Percentiles rank a stretch among this genome's conserved stretches.
These are phyloP conservation scores for Anastrepha obliqua DNA, from an alignment of 1,140 invertebrate genomes.

Conservation along the genomic window DNA sequence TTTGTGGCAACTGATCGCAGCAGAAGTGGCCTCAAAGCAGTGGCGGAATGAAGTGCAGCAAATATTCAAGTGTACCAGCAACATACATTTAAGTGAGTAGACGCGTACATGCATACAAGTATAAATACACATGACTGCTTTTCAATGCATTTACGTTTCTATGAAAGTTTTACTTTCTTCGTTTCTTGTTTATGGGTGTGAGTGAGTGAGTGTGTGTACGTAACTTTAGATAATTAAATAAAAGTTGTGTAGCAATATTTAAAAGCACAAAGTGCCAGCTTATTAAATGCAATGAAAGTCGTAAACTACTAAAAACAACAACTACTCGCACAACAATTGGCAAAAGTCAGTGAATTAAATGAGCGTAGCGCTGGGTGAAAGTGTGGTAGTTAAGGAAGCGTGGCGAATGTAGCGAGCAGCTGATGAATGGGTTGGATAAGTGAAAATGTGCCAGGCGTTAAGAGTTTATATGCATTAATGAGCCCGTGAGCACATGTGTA, in stretches of 20 bases:
- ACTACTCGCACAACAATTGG: not conserved
- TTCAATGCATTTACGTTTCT: not conserved
- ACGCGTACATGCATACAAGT: too few species aligned
- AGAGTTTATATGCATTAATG: not conserved
- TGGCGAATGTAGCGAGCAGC: not conserved
- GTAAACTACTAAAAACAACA: slow-evolving; percentile 29
- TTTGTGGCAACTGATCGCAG: slow-evolving; percentile 39
- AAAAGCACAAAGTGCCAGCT: slow-evolving; percentile 29
- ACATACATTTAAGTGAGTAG: not conserved
- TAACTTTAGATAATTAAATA: slow-evolving; percentile 44
- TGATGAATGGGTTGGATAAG: not conserved
- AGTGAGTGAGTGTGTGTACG: not conserved
- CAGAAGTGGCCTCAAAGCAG: not conserved
- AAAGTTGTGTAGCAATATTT: slow-evolving; percentile 50
- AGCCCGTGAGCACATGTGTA: not conserved
- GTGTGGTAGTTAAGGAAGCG: not conserved
- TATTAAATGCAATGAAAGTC: slow-evolving; percentile 32
- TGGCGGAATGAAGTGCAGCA: slow-evolving; percentile 27
- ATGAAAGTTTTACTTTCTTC: not conserved
- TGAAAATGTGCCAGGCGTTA: not conserved
- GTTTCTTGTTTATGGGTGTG: not conserved
- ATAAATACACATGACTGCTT: too few species aligned
- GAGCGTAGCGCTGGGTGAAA: slow-evolving; percentile 2
- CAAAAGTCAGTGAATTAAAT: slow-evolving; percentile 32
- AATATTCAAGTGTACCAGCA: not conserved